Evolutionary conservation across 2,797 vertebrate genomes (phyloP), one percentile per base, ranked within the genome.

Genomic region (Channallabes apus): DNA sequence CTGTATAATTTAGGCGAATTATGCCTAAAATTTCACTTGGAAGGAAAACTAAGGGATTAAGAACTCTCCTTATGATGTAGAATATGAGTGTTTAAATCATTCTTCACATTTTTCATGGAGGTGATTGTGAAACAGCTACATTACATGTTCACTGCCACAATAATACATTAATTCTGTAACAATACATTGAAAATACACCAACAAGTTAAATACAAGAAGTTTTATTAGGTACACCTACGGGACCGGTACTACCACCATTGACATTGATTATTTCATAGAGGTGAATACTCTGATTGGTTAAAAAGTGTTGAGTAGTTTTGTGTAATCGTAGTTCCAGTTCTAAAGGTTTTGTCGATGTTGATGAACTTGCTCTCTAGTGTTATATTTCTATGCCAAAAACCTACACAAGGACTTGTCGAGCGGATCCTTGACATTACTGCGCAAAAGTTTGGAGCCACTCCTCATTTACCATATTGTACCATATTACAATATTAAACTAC

Each of bases 1-100:
- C 76, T 65, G 79, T 85, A 77, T 2, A 69, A 46, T 76, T 76
- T 76, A 32, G 3, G 7, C 32, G 15, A 80, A 38, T 64, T 29
- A 5, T 27, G 7, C 24, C 27, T 35, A 24, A 83, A 76, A 76
- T 73, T 67, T 82, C 32, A 76, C 62, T 54, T 18, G 5, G 71
- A 29, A 80, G 62, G 64, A 24, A 73, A 75, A 78, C 35, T 24
- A 17, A 82, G 41, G 14, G 22, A 29, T 69, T 69, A 56, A 35
- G 68, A 72, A 1, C 24, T 20, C 7, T 73, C 71, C 41, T 7
- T 73, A 2, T 1, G 17, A 17, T 27, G 12, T 51, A 51, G n/a
- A 18, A 46, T 54, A 27, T 75, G 22, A 51, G 24, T 6, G 0
- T 6, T 32, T 56, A 29, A 29, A 27, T 75, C 15, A 54, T 5